Evolutionary conservation across 2,888 invertebrate species (phyloP), one percentile per base, ranked within the genome.

Genomic region (Smittia aterrima): DNA sequence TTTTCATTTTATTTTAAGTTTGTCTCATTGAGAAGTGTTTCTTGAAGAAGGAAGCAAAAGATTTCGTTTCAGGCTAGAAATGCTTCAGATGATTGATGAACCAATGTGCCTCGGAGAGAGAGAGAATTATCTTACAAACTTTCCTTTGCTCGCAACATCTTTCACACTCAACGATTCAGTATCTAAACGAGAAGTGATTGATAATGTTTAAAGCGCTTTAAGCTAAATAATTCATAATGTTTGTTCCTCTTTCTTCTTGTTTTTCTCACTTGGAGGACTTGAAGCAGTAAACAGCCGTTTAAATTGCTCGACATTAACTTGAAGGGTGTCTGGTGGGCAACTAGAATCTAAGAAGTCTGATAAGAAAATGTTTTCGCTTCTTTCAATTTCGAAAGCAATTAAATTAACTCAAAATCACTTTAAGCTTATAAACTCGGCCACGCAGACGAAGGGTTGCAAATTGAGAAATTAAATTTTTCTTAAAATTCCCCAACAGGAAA

Each of bases 151-250:
- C 64, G n/a, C 9, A 58, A 58, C n/a, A 6, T 64, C 64, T 64
- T 64, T 27, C 11, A 27, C 64, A 27, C 27, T 25, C 64, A 25
- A 16, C 64, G 64, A 64, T 24, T 58, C 18, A 25, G 25, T 9
- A 64, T 6, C 2, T 9, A 64, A 64, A 64, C 25, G 27, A 58
- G 58, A 40, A 62, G 54, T 72, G 72, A 72, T 72, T 72, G 72
- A 72, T 72, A 72, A 72, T 72, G 72, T 72, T 62, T 13, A 38
- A 62, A 72, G 32, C 47, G 70, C 72, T 40, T 27, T 20, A 72
- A 72, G 72, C 72, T 72, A 38, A 72, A 72, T 72, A 62, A 72
- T 72, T 72, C 72, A 72, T 72, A 72, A 72, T 72, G 72, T 72
- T 62, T 53, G 25, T 54, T 70, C 18, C 41, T 27, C 25, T 3